Conservation (phyloP, 2,113 vertebrate genomes). For the Myrmecobius fasciatus region DNA sequence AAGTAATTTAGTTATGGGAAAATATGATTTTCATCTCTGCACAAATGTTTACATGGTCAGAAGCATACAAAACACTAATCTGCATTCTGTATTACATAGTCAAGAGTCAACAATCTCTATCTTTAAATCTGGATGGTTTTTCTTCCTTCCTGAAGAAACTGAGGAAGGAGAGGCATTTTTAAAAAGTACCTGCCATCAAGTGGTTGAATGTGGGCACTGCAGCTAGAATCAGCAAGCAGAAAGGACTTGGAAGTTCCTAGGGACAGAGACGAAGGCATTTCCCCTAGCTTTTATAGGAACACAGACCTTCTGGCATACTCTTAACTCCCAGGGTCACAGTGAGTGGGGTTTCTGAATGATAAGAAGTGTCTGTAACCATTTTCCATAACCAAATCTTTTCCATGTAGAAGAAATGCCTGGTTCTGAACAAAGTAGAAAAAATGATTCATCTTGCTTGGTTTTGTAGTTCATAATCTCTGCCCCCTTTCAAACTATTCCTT, state of each 20-base stretch:
- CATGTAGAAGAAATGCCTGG: slow-evolving; percentile 21
- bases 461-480: background rate
- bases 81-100: background rate
- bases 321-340: background rate
- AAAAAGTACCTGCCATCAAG: slow-evolving; percentile 65
- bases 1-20: slow-evolving; percentile 57
- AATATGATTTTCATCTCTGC: slow-evolving; percentile 11
- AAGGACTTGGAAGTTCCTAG: background rate
- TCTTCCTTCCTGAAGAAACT: background rate
- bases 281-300: background rate
- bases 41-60: slow-evolving; percentile 63
- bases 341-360: slow-evolving; percentile 8
- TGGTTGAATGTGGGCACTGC: slow-evolving; percentile 52
- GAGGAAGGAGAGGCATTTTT: slow-evolving; percentile 8
- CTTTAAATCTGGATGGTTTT: background rate
- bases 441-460: background rate
- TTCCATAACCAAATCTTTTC: slow-evolving; percentile 36
- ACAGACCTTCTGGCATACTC: background rate
- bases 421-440: background rate
- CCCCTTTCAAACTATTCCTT: background rate
- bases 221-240: background rate
- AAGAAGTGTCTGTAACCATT: slow-evolving; percentile 9
- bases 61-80: slow-evolving; percentile 31
- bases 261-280: background rate
- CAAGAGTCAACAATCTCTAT: background rate